Evolutionary conservation across 2,888 invertebrate species (phyloP).

Genomic region (Agrotis puta): DNA sequence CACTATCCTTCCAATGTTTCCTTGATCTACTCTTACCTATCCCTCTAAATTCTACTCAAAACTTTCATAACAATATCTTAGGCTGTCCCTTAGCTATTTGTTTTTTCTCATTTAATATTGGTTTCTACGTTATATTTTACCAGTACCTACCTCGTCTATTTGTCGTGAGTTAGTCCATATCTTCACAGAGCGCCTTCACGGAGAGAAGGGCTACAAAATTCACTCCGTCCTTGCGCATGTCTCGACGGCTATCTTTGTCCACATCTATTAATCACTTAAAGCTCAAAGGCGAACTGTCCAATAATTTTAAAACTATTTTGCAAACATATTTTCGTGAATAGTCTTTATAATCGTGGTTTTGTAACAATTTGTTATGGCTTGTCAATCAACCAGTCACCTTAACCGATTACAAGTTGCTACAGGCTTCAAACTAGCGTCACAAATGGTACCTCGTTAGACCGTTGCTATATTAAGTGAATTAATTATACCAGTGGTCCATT

Average conservation of each 20-base stretch:
- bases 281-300: constrained; percentile 15
- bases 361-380: constrained; percentile 23
- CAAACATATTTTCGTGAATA: constrained; percentile 36
- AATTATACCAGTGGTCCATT: no score
- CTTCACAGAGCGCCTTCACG: constrained; percentile 4
- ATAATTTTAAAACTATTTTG: constrained; percentile 37
- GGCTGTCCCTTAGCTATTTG: no score
- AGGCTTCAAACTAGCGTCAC: neutral
- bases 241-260: constrained; percentile 26
- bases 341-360: constrained; percentile 7
- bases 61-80: neutral
- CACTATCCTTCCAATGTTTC: no score
- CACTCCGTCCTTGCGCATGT: constrained; percentile 51
- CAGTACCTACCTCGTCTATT: neutral
- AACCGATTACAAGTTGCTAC: constrained; percentile 8
- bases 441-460: constrained; percentile 1
- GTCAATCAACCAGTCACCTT: constrained; percentile 31
- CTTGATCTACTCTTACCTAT: no score
- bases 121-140: no score
- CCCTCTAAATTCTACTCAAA: neutral
- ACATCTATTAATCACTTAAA: constrained; percentile 47
- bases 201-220: constrained; percentile 49
- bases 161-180: constrained; percentile 21
- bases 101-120: no score
- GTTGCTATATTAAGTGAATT: no score